These are phyloP conservation scores for Apodemia mormo DNA, from an alignment of 2,888 invertebrate species.

Conservation along the genomic window DNA sequence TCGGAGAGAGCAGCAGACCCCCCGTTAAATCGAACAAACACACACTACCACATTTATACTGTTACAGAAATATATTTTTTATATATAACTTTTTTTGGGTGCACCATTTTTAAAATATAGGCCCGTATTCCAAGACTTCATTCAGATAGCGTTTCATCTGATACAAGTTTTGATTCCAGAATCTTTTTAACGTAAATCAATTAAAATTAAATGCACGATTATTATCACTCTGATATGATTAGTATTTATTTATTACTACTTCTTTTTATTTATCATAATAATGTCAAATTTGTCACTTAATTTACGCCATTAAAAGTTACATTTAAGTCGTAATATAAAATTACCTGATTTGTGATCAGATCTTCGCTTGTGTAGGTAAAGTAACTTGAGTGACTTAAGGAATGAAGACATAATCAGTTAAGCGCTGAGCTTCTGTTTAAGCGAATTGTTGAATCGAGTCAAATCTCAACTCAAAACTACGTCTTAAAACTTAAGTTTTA, in stretches of 20 bases:
- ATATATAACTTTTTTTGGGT: constrained; percentile 53
- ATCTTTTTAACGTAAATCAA: too few relatives aligned
- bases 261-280: not conserved
- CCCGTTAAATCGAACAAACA: constrained; percentile 76
- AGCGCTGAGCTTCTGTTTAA: not conserved
- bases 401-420: not conserved
- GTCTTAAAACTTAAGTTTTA: not conserved
- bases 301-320: not conserved
- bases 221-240: too few relatives aligned
- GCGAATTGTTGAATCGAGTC: not conserved
- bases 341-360: too few relatives aligned
- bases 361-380: too few relatives aligned
- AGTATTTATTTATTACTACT: too few relatives aligned
- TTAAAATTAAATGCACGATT: too few relatives aligned
- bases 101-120: constrained; percentile 48
- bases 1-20: constrained; percentile 83
- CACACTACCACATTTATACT: constrained; percentile 70
- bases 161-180: not conserved
- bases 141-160: not conserved
- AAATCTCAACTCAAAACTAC: not conserved
- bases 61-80: constrained; percentile 21
- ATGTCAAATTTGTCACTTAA: not conserved
- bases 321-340: too few relatives aligned
- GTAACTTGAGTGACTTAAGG: not conserved
- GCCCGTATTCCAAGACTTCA: not conserved